Base-by-base conservation (phyloP, 2,888 invertebrate genomes). In the Cerastis rubricosa region DNA sequence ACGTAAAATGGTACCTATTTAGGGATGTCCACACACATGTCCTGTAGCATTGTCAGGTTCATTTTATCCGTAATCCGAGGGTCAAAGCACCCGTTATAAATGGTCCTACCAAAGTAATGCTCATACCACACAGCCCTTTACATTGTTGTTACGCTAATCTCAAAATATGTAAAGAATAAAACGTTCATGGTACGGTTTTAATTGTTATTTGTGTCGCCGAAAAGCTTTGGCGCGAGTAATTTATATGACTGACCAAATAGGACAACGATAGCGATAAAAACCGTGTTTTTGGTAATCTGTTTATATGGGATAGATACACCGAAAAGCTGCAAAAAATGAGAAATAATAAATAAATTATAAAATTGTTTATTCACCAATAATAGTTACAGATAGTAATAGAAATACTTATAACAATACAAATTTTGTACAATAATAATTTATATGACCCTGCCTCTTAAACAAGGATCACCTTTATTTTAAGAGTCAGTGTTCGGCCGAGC, bases 81-180 rank as follows among this genome's bases (percentile, higher is more conserved):
- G 83, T 75, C 75, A 72, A 63, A 82, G 61, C 45, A 66, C 71
- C 68, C 61, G 57, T 77, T 71, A 59, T 45, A 45, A 71, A 83
- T 25, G 54, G 14, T 12, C 22, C 51, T 54, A 63, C 54, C 35
- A 71, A 78, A 84, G 29, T 78, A 69, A 64, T 65, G 65, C 25
- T 69, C 40, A 51, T 61, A 69, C 49, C 57, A 71, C 59, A 83
- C 64, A 51, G 68, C 40, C 71, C 51, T 83, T 77, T 79, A 76
- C 69, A 40, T 64, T 68, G 66, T 57, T 73, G 68, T 71, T 65
- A 77, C 68, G 74, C 71, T 79, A 80, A 84, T 80, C 80, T 59
- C 69, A 65, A 81, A 76, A 85, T 74, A 76, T 81, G 78, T 77
- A 66, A 70, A 74, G 65, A 84, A 78, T 82, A 84, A 75, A 85